Evolutionary conservation across 2,113 vertebrate genomes (phyloP), one percentile per base, ranked within the genome.

Genomic region (Odobenus rosmarus): DNA sequence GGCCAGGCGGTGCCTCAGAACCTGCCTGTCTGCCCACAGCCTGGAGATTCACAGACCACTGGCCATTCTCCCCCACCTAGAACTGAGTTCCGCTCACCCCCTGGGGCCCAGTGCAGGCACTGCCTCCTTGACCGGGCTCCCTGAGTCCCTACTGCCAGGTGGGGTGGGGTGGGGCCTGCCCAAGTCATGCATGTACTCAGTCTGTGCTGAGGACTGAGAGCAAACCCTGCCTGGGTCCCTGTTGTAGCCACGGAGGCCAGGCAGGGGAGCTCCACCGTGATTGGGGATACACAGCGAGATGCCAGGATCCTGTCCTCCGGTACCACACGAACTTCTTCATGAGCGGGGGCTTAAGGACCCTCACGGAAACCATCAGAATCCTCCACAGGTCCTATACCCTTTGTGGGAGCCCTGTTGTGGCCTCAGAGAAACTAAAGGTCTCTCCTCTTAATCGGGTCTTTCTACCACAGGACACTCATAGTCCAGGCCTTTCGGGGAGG

Each of bases 181-280:
- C 67, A 79, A 51, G 8, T 28, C 62, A 33, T 14, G 14, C 31
- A 33, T 3, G 14, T 33, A 33, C 31, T 62, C 13, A 33, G 31
- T 53, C 51, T n/a, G 31, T 16, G 23, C 57, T 16, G 31, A 24
- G 62, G 74, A 18, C 15, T 14, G 19, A 67, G 42, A 33, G 55
- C 39, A 31, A 62, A 14, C 31, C 19, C 7, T 19, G 55, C 42
- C 6, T 14, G 55, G 53, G 57, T 36, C 36, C 39, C 67, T 4
- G 31, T 3, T 62, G 74, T 16, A 42, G n/a, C 23, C 18, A 0
- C 39, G 18, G 23, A 23, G 76, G 87, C 31, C 57, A 55, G 53
- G 28, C 21, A 7, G 36, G n/a, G 19, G 5, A 3, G 31, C 1
- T 36, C 62, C 16, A 5, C 6, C 23, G 3, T 0, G 31, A 16